phyloP scores from a whole-genome alignment of 2,888 invertebrate genomes.

The Mesorhabditis sp. region DNA sequence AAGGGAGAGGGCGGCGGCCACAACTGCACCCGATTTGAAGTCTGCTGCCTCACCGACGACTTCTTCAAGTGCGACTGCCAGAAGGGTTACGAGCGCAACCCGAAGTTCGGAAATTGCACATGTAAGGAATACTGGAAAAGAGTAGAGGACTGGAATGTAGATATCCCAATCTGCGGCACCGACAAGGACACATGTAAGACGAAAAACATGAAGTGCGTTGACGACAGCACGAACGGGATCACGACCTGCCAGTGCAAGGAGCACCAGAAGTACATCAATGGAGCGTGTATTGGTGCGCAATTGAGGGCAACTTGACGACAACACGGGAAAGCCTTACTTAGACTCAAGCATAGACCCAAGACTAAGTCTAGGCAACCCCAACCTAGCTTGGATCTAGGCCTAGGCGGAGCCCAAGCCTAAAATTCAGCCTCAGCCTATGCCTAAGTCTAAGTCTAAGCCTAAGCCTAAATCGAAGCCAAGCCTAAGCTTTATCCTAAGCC shows the following conservation, averaged over 20 bases:
- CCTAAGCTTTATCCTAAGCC: no score
- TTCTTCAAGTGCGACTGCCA: conserved; percentile 23
- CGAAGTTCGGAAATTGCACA: conserved; percentile 24
- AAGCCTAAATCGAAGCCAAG: no score
- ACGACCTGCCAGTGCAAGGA: neutral
- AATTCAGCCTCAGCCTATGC: no score
- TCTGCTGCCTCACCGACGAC: conserved; percentile 10
- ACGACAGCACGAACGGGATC: neutral
- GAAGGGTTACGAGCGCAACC: conserved; percentile 31
- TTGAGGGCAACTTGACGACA: neutral
- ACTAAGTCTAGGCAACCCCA: no score
- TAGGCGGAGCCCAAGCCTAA: no score
- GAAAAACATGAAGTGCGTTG: conserved; percentile 1
- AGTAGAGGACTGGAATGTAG: neutral
- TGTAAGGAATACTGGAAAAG: neutral
- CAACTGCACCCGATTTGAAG: neutral
- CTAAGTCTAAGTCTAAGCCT: no score
- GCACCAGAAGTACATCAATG: conserved; percentile 4
- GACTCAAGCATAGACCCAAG: no score
- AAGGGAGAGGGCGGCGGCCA: neutral
- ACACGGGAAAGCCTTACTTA: no score
- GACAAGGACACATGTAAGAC: neutral
- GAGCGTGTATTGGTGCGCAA: neutral
- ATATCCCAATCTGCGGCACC: conserved; percentile 1
- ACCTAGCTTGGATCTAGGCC: no score